Base-by-base conservation (phyloP, 2,888 invertebrate genomes). In the Fissipunctia ypsillon region DNA sequence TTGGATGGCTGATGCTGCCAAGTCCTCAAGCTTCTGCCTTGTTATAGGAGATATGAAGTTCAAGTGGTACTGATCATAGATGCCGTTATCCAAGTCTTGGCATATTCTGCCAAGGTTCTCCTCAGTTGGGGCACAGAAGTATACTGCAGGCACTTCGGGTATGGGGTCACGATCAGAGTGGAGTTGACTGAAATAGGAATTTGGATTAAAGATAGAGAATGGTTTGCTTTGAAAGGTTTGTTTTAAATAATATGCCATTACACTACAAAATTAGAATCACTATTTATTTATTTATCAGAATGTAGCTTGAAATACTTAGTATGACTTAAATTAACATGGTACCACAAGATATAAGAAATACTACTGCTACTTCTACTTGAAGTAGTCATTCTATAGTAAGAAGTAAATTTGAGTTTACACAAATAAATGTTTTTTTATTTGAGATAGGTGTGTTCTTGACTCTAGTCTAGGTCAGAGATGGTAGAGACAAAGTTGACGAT, bases 121-220 rank as follows among this genome's bases (percentile, higher is more conserved):
- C 90, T 99, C 99, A 19, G 98, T 98, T 5, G 99, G 99, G 84
- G 98, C 97, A 93, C 99, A 99, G 94, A 99, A 99, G 93, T 99
- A 99, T 54, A 99, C 98, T 0, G 99, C 99, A 64, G 99, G 99
- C 3, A 99, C 99, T 96, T 99, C 99, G 10, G 99, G 99, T 89
- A 99, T 99, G n/a, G 98, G 97, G 92, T 98, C 98, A 76, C 98
- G 97, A 91, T 98, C 98, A 12, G 98, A 98, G 94, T 99, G 99
- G 69, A 99, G 95, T 93, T 98, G 98, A 50, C 98, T 98, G 93
- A n/a, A 85, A 85, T 59, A 22, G 10, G 16, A 43, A 63, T 63
- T 22, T 25, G 3, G 25, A 22, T 31, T 78, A 31, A 10, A 28
- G 10, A 66, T 14, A 35, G 3, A 43, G 0, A 35, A 71, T 5